Conservation (phyloP, 2,888 invertebrate genomes). For the Beris chalybata region DNA sequence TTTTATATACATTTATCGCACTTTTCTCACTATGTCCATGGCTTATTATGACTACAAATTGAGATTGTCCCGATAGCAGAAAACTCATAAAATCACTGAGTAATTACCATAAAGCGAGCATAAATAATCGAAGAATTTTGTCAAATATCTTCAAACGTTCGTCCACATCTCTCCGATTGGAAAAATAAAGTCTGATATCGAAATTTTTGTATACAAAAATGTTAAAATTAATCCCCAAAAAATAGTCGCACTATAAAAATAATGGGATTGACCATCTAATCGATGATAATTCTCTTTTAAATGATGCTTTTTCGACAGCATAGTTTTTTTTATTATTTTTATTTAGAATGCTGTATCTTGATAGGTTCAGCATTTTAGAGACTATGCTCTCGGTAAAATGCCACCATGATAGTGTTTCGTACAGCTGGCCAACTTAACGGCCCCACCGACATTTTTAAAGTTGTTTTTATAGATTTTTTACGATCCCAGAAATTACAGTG, state of each 20-base stretch:
- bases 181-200: too few relatives aligned
- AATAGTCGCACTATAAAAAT: slow-evolving; percentile 30
- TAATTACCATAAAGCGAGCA: slow-evolving; percentile 32
- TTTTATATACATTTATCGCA: not conserved
- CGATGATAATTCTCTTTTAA: slow-evolving; percentile 29
- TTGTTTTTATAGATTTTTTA: slow-evolving; percentile 29
- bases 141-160: slow-evolving; percentile 5
- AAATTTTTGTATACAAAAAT: not conserved
- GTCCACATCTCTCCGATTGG: too few relatives aligned
- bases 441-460: slow-evolving; percentile 26
- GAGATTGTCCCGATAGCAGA: slow-evolving; percentile 10
- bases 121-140: slow-evolving; percentile 33
- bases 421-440: slow-evolving; percentile 7
- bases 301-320: slow-evolving; percentile 27
- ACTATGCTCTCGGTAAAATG: slow-evolving; percentile 10
- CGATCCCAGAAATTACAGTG: slow-evolving; percentile 32
- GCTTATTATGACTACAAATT: slow-evolving; percentile 8
- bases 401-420: slow-evolving; percentile 14
- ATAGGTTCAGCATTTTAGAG: not conserved
- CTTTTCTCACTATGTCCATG: slow-evolving; percentile 11
- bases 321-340: slow-evolving; percentile 14
- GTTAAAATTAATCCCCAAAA: slow-evolving; percentile 27
- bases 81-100: slow-evolving; percentile 28
- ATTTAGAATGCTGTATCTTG: too few relatives aligned
- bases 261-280: slow-evolving; percentile 29